Base-by-base conservation (phyloP, 2,113 vertebrate genomes). In the Neolamprologus sp. region DNA sequence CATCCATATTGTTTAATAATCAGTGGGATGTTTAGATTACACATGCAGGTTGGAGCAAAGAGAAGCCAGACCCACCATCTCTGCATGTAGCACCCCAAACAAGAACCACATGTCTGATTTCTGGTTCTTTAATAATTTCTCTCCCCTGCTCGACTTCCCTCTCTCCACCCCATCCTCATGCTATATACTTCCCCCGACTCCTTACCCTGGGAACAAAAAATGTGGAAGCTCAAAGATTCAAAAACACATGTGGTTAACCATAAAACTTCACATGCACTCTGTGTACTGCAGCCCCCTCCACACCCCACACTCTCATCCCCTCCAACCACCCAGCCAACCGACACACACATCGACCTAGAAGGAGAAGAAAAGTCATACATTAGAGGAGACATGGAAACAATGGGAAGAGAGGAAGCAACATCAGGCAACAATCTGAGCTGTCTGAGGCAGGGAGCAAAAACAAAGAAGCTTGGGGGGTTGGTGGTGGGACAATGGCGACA, bases 301-400 rank as follows among this genome's bases (percentile, higher is more conserved):
- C 26, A 78, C 71, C 42, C 71, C 71, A 78, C 71, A 11, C 71
- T 78, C 4, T 35, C 81, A 82, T 51, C 47, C 35, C 90, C 93
- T 84, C 78, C 75, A 87, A 85, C 40, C 82, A 33, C 58, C 60
- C 86, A 71, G 33, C 57, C 71, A 30, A 87, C 58, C 30, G 40
- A 92, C 91, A 37, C 78, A 91, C 88, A 86, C 71, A 84, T 95
- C 94, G 40, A 91, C 80, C 88, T 96, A 96, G 86, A 78, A 82
- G 96, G 95, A 96, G 84, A 83, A 91, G 92, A 88, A 51, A 79
- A 92, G 68, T 82, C 88, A 65, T 58, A 85, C 90, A 94, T 73
- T 71, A 85, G 87, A 89, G 96, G 92, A 98, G 97, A 96, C 95
- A 95, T 96, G 97, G 97, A 97, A 96, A 98, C 92, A 92, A 94